Evolutionary conservation across 2,113 vertebrate species (phyloP), one percentile per base, ranked within the genome.

Genomic region (Sterna hirundo): DNA sequence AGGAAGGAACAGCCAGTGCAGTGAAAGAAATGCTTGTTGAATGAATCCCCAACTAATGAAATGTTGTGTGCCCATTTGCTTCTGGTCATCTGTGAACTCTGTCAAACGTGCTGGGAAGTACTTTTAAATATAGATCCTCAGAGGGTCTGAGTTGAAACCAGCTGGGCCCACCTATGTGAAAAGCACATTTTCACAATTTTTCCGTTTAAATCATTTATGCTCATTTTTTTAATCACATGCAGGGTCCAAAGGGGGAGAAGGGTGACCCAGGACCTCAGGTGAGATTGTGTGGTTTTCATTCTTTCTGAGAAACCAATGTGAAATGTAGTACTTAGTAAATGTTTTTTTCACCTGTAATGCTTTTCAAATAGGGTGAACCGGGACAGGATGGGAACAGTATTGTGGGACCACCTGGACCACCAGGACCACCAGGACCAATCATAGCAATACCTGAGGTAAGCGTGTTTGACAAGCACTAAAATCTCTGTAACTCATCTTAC

Each of bases 221-320:
- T 76, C 1, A 1, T 51, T 65, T 69, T 70, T 70, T 80, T 27
- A 11, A 46, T 90, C 46, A 30, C 23, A 27, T 90, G 6, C 96
- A 99, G 99, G 99, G 99, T 71, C 94, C 84, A 54, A 98, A 98
- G 94, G 99, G 99, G 61, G 98, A 96, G 64, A 98, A 97, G 86
- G 99, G 99, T 77, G 98, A 98, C 57, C 94, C 57, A 75, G 99
- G 99, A 95, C 97, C 94, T 88, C 99, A 98, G 99, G 99, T 99
- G 92, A 97, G 94, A 71, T n/a, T 61, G 47, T 62, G 29, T 82
- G 44, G 11, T 40, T 91, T 94, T 95, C 14, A 30, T 89, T 91
- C 22, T 72, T 76, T 72, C 21, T 7, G 1, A 58, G 60, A 91
- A 83, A 57, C 23, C 25, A 30, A 1, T 60, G 22, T 84, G 38